phyloP scores from a whole-genome alignment of 1,140 invertebrate genomes.

The Sitobion miscanthi region DNA sequence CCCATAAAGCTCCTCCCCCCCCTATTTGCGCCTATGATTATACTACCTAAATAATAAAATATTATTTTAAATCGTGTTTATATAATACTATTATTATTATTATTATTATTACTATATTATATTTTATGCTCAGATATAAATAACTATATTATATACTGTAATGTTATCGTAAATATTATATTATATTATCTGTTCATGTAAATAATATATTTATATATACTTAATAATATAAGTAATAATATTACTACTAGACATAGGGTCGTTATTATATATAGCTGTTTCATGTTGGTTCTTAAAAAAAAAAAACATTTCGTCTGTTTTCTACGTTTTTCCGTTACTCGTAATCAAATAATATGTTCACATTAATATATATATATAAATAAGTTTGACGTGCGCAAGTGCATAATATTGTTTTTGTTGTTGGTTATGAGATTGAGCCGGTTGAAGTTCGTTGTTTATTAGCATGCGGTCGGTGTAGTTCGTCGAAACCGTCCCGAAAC shows the following conservation, averaged over 20 bases:
- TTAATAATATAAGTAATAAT: neutral
- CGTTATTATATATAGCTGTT: conserved; percentile 17
- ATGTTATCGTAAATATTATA: neutral
- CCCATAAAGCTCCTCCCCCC: no score
- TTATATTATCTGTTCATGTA: conserved; percentile 15
- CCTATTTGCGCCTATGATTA: no score
- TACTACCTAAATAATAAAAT: neutral
- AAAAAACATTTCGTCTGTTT: neutral
- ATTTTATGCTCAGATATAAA: neutral
- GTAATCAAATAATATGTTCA: neutral
- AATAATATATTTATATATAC: neutral
- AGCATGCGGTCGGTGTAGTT: neutral
- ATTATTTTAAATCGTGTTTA: neutral
- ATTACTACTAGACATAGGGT: neutral
- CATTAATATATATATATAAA: neutral
- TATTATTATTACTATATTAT: neutral
- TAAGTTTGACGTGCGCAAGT: neutral
- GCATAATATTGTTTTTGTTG: neutral
- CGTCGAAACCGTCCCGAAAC: neutral
- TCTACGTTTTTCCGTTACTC: conserved; percentile 4
- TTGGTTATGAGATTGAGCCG: neutral
- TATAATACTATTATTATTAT: neutral
- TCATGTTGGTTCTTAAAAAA: neutral
- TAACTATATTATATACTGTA: conserved; percentile 8
- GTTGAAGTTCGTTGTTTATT: neutral